Percentiles rank a stretch among this genome's conserved stretches.
phyloP scores from a whole-genome alignment of 2,888 invertebrate species.

The Epinotia brunnichana region DNA sequence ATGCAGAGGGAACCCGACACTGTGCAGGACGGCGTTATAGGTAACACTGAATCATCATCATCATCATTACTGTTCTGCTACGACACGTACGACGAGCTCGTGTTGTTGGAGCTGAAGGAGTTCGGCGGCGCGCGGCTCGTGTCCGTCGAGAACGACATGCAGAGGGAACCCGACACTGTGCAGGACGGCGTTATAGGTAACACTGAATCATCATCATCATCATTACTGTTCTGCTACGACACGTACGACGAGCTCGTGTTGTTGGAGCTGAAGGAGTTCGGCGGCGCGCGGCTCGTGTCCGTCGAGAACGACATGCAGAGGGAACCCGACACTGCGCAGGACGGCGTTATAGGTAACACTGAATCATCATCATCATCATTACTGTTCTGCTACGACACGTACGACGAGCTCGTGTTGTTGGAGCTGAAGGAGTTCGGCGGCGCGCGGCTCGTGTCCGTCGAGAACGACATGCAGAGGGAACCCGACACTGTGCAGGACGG shows the following conservation, averaged over 20 bases:
- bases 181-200: conserved; percentile 84
- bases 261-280: conserved; percentile 93
- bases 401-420: conserved; percentile 97
- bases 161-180: conserved; percentile 85
- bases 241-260: conserved; percentile 98
- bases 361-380: no score
- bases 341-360: conserved; percentile 82
- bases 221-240: conserved; percentile 97
- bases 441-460: conserved; percentile 91
- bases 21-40: no score
- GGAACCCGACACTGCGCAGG: conserved; percentile 83
- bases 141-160: conserved; percentile 97
- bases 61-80: conserved; percentile 98
- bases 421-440: conserved; percentile 93
- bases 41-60: no score
- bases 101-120: conserved; percentile 93
- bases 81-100: conserved; percentile 98
- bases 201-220: no score
- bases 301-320: conserved; percentile 97
- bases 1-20: no score
- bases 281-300: conserved; percentile 89
- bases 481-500: no score
- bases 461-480: conserved; percentile 95
- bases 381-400: conserved; percentile 98
- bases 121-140: conserved; percentile 90